Evolutionary conservation across 2,888 invertebrate species (phyloP).

Genomic region (Heliconius charithonia): DNA sequence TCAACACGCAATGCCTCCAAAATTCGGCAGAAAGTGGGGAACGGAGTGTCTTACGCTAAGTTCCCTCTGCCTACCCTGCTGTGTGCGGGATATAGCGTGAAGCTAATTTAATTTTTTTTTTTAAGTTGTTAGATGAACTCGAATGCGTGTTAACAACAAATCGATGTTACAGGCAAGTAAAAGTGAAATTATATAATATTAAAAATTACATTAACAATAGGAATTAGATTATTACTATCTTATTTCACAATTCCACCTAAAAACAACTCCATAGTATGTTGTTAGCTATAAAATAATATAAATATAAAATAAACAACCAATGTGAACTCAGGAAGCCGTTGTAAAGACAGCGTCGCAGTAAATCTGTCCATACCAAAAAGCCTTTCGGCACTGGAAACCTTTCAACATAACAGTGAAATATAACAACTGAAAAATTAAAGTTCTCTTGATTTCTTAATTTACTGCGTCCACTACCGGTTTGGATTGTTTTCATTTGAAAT

Average conservation of each 20-base stretch:
- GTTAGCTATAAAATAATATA: too few relatives aligned
- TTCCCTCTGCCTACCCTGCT: neutral
- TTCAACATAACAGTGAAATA: constrained; percentile 34
- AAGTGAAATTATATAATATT: too few relatives aligned
- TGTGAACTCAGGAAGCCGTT: constrained; percentile 42
- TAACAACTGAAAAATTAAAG: neutral
- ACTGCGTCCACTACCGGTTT: neutral
- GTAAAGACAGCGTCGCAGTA: constrained; percentile 39
- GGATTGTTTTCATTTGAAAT: neutral
- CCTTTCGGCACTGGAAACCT: constrained; percentile 43
- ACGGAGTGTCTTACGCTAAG: neutral
- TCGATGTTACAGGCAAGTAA: too few relatives aligned
- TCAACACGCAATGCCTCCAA: too few relatives aligned
- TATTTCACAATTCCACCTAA: neutral
- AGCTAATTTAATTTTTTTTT: too few relatives aligned
- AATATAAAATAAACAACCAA: constrained; percentile 9
- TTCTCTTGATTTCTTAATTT: neutral
- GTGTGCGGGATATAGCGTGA: too few relatives aligned
- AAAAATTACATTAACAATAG: too few relatives aligned
- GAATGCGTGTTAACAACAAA: too few relatives aligned
- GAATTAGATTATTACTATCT: too few relatives aligned
- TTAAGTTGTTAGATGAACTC: too few relatives aligned
- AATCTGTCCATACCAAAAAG: constrained; percentile 43
- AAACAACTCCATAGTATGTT: neutral
- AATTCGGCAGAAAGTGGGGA: too few relatives aligned